These are phyloP conservation scores for Pogoniulus pusillus DNA, from an alignment of 2,797 vertebrate genomes.

Conservation along the genomic window DNA sequence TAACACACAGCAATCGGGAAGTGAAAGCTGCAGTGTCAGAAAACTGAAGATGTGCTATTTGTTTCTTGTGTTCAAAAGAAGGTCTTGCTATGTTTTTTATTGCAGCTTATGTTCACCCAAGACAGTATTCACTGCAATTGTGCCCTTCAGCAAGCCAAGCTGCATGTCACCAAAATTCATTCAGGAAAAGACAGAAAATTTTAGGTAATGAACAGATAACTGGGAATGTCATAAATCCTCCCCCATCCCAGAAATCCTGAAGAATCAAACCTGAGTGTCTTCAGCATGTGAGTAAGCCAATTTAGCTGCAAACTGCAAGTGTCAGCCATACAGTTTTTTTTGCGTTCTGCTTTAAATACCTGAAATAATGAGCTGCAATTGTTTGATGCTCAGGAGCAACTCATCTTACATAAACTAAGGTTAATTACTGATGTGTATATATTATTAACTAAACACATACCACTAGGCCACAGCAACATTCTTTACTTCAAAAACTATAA, in stretches of 20 bases:
- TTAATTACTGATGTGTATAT: not conserved
- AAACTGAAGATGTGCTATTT: no score
- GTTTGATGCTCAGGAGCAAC: not conserved
- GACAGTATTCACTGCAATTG: no score
- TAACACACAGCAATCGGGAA: no score
- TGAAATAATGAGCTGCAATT: not conserved
- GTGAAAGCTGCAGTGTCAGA: no score
- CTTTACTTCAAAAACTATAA: not conserved
- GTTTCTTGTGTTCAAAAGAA: no score
- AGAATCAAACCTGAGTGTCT: not conserved
- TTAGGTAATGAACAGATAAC: not conserved
- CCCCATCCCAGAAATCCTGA: not conserved
- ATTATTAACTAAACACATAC: not conserved
- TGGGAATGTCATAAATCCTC: not conserved
- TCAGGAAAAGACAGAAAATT: not conserved
- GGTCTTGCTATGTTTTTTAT: no score
- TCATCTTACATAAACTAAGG: not conserved
- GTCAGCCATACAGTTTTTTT: not conserved
- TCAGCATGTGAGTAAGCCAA: not conserved
- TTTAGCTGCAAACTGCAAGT: not conserved
- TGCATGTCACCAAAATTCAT: not conserved
- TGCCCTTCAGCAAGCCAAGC: not conserved
- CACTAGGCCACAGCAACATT: not conserved
- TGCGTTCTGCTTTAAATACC: not conserved
- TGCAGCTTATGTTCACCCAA: no score